phyloP scores from a whole-genome alignment of 2,797 vertebrate species.

The Jordanella pulchra region DNA sequence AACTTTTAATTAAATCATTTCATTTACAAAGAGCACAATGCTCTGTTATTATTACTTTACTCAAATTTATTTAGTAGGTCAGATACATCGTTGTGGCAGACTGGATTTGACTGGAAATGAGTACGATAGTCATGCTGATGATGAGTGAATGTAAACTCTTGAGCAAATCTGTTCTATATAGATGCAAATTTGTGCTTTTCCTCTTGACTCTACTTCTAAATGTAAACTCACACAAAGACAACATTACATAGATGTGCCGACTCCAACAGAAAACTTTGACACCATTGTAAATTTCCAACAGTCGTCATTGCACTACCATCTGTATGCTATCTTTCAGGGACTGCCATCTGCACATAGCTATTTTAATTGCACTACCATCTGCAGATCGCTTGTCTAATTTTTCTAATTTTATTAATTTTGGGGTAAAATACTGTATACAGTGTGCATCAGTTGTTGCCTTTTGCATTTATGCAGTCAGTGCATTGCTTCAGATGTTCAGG shows the following conservation, averaged over 20 bases:
- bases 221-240: background rate
- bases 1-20: too few relatives aligned
- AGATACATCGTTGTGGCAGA: too few relatives aligned
- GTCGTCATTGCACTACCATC: slow-evolving; percentile 6
- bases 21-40: too few relatives aligned
- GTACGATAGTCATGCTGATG: background rate
- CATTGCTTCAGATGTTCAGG: background rate
- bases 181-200: background rate
- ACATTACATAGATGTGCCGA: background rate
- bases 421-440: background rate
- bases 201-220: background rate
- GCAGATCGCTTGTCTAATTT: background rate
- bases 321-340: background rate
- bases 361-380: slow-evolving; percentile 5
- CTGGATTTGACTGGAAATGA: background rate
- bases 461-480: background rate
- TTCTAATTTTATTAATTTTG: background rate
- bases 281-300: slow-evolving; percentile 9
- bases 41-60: too few relatives aligned
- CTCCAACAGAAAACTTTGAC: background rate
- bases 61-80: too few relatives aligned
- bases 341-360: slow-evolving; percentile 3
- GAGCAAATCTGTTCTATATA: background rate
- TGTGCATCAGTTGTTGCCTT: background rate
- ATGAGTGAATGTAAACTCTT: background rate